Percentiles rank a stretch among this genome's conserved stretches.
phyloP scores from a whole-genome alignment of 2,113 vertebrate genomes.

The Henicopernis longicauda region DNA sequence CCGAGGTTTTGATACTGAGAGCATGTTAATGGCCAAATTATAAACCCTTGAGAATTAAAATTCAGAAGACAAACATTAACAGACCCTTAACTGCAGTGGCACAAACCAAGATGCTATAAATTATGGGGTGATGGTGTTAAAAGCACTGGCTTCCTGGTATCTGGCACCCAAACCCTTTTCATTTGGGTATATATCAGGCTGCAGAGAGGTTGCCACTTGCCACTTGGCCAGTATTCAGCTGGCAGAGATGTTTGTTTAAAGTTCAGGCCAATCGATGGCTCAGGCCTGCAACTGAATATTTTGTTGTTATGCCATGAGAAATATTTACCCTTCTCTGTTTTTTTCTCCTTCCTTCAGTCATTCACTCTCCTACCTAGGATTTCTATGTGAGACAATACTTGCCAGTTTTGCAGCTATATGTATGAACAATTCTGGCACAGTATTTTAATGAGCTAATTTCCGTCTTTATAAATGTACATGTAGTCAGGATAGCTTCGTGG shows the following conservation, averaged over 20 bases:
- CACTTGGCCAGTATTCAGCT: slow-evolving; percentile 48
- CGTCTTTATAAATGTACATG: background rate
- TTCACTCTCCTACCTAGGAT: background rate
- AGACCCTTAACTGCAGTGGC: slow-evolving; percentile 47
- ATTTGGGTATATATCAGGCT: slow-evolving; percentile 60
- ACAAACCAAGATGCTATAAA: slow-evolving; percentile 61
- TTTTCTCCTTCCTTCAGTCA: background rate
- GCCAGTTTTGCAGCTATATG: background rate
- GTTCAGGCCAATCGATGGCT: background rate
- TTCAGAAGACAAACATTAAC: slow-evolving; percentile 45
- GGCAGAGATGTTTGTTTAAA: background rate
- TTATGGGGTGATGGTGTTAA: slow-evolving; percentile 67
- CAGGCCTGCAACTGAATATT: slow-evolving; percentile 20
- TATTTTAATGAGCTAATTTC: background rate
- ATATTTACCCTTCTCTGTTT: slow-evolving; percentile 28
- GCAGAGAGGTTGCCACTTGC: slow-evolving; percentile 54
- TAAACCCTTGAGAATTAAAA: slow-evolving; percentile 51
- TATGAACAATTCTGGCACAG: background rate
- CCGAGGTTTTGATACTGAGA: slow-evolving; percentile 39
- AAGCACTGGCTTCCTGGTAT: slow-evolving; percentile 51
- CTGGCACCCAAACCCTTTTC: slow-evolving; percentile 53
- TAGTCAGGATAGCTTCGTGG: background rate
- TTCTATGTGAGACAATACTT: background rate
- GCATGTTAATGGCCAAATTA: slow-evolving; percentile 53
- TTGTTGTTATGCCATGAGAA: slow-evolving; percentile 42